Conservation (phyloP, 2,113 vertebrate genomes). For the Syrrhaptes paradoxus region DNA sequence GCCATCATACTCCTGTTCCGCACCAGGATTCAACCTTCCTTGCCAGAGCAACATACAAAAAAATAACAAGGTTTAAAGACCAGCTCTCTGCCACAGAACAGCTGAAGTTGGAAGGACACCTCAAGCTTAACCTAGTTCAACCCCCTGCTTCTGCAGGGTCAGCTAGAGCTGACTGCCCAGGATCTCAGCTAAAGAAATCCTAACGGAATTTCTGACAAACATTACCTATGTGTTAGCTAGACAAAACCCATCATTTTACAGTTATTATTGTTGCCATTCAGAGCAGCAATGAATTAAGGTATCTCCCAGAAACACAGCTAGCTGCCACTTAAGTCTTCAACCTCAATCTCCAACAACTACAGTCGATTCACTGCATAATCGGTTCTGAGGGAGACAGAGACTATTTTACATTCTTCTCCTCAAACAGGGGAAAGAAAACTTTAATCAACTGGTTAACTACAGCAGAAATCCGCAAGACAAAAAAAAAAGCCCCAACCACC, state of each 20-base stretch:
- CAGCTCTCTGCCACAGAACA: neutral
- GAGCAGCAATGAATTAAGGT: neutral
- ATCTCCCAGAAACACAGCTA: accelerated
- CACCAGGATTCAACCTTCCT: neutral
- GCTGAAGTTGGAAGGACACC: neutral
- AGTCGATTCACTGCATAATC: neutral
- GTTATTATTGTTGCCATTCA: neutral
- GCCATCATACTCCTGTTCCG: neutral
- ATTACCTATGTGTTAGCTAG: neutral
- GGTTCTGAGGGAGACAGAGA: neutral
- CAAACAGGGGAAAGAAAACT: neutral
- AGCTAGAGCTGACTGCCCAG: neutral
- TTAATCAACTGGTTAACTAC: neutral
- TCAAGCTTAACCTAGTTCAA: neutral
- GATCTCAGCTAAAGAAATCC: neutral
- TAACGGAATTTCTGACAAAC: neutral
- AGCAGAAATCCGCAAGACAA: neutral
- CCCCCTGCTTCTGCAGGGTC: neutral
- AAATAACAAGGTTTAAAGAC: neutral
- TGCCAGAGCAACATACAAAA: neutral
- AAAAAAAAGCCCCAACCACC: neutral
- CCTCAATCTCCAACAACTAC: neutral
- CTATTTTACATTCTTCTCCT: neutral
- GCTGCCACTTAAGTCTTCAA: neutral
- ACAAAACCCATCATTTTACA: neutral